phyloP scores from a whole-genome alignment of 2,113 vertebrate genomes.

The Centrocercus urophasianus region DNA sequence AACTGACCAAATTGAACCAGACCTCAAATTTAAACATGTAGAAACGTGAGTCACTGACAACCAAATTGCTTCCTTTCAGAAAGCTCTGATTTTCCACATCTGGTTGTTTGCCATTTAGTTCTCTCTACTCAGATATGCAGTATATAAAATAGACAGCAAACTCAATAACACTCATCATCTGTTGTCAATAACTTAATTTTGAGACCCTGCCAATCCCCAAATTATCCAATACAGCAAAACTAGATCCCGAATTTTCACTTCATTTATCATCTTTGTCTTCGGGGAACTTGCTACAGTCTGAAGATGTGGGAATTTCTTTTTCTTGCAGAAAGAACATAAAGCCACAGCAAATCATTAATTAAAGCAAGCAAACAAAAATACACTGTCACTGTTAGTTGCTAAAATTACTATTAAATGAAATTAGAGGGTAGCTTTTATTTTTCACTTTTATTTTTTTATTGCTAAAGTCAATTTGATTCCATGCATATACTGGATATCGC shows the following conservation, averaged over 20 bases:
- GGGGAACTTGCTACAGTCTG: neutral
- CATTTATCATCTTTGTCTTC: neutral
- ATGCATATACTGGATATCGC: neutral
- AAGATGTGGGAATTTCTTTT: neutral
- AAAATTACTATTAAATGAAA: neutral
- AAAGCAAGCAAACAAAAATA: neutral
- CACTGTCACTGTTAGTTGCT: rapidly evolving
- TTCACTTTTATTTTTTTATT: neutral
- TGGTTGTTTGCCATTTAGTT: neutral
- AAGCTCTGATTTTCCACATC: neutral
- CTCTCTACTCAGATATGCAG: neutral
- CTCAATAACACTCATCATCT: neutral
- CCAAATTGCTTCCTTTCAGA: neutral
- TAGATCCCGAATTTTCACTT: neutral
- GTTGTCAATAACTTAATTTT: neutral
- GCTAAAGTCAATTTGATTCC: neutral
- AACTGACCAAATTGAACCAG: neutral
- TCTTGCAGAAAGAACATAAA: neutral
- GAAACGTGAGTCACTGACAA: neutral
- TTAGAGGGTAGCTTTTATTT: neutral
- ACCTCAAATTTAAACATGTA: neutral
- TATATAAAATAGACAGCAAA: neutral
- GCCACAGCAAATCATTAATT: neutral
- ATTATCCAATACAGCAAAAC: neutral
- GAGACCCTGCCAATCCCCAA: neutral